Base-by-base conservation (phyloP, 2,113 vertebrate species). In the Hyaena hyaena region DNA sequence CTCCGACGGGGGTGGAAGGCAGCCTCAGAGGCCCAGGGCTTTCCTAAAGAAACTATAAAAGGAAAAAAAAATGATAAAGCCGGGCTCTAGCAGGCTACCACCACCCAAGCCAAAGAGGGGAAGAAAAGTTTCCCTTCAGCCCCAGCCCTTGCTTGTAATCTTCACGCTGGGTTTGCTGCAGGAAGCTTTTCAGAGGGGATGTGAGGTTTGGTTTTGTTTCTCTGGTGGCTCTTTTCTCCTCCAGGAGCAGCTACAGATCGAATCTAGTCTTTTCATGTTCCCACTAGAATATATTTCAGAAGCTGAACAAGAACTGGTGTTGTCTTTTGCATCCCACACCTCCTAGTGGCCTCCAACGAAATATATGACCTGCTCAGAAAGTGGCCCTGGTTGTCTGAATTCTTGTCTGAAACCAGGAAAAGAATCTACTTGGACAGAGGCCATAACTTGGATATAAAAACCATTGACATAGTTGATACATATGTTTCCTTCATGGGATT, bases 11-110 rank as follows among this genome's bases (percentile, higher is more conserved):
- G 85, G 31, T 58, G 43, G 94, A 50, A 90, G 77, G 50, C 89
- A 76, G 53, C 35, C 84, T 88, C n/a, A 61, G 48, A 87, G 58
- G 93, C 92, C 87, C 43, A 58, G 43, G 93, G 90, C 80, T 95
- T 95, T 97, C 79, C 94, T 96, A 90, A 21, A 88, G 93, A 87
- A 90, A 87, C 48, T 79, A 35, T 28, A 43, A 95, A 69, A 90
- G 87, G 61, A 96, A 96, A 76, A 55, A 48, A 61, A 15, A 31
- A 87, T 65, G 58, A 95, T 31, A 88, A 97, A 93, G 50, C 33
- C 17, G 19, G n/a, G 28, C 81, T 92, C 88, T 55, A 58, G 31
- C 48, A 88, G 63, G 43, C 50, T 63, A 61, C 87, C 81, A 77
- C 73, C 68, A 92, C 50, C 4, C 21, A 80, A 92, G 90, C 90